phyloP scores from a whole-genome alignment of 2,888 invertebrate species.

The Hedya salicella region DNA sequence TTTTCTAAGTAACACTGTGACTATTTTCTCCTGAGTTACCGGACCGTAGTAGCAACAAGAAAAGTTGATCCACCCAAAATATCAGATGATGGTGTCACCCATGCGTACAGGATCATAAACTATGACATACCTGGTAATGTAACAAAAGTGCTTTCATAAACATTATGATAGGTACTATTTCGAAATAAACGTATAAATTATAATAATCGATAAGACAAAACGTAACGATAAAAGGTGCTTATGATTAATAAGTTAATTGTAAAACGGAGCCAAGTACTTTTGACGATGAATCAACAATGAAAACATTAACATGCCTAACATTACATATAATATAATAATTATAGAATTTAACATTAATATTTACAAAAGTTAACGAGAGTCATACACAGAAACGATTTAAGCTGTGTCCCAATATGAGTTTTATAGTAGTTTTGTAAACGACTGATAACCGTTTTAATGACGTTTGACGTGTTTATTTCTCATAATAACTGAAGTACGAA shows the following conservation, averaged over 20 bases:
- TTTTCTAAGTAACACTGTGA: too few relatives aligned
- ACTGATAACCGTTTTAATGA: too few relatives aligned
- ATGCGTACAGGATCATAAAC: not conserved
- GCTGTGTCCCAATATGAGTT: not conserved
- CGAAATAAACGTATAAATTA: not conserved
- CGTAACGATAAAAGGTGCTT: not conserved
- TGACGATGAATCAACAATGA: constrained; percentile 15
- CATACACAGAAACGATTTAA: constrained; percentile 20
- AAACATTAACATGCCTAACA: constrained; percentile 36
- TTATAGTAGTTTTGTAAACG: not conserved
- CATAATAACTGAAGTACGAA: too few relatives aligned
- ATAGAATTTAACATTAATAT: constrained; percentile 36
- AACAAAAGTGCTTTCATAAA: not conserved
- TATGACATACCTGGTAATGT: not conserved
- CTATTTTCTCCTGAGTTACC: too few relatives aligned
- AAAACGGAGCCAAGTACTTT: not conserved
- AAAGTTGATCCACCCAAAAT: too few relatives aligned
- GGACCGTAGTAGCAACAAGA: too few relatives aligned
- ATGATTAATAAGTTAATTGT: constrained; percentile 1
- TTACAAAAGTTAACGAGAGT: constrained; percentile 27
- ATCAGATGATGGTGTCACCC: not conserved
- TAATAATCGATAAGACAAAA: not conserved
- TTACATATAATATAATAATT: constrained; percentile 24
- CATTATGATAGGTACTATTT: not conserved
- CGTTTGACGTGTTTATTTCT: too few relatives aligned